Evolutionary conservation across 2,888 invertebrate species (phyloP).

Genomic region (Sceliomorpha sp.): DNA sequence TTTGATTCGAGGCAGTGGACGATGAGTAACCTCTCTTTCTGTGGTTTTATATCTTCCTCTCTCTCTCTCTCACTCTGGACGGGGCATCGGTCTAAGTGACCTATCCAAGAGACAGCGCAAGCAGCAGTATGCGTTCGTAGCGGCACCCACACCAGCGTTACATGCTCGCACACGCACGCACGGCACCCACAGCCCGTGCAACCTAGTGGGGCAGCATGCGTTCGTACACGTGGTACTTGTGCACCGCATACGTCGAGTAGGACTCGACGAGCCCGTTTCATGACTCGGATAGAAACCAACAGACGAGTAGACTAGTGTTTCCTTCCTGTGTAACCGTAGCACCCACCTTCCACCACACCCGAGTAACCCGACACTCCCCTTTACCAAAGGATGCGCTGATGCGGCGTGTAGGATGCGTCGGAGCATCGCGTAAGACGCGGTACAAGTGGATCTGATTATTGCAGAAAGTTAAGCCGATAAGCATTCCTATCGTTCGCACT

Average conservation of each 20-base stretch:
- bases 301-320: slow-evolving; percentile 70
- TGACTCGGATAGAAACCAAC: slow-evolving; percentile 30
- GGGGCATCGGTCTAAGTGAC: slow-evolving; percentile 12
- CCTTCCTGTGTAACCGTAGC: slow-evolving; percentile 79
- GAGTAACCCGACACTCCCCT: slow-evolving; percentile 73
- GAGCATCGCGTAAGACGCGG: neutral
- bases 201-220: slow-evolving; percentile 1
- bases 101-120: slow-evolving; percentile 13
- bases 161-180: too few species aligned
- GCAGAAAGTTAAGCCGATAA: slow-evolving; percentile 14
- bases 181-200: too few species aligned
- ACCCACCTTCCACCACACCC: slow-evolving; percentile 64
- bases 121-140: slow-evolving; percentile 17
- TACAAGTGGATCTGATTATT: slow-evolving; percentile 8
- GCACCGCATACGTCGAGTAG: slow-evolving; percentile 1
- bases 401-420: slow-evolving; percentile 17
- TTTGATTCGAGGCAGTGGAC: too few species aligned
- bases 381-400: slow-evolving; percentile 35
- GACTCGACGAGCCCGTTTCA: slow-evolving; percentile 23
- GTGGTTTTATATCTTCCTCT: slow-evolving; percentile 1
- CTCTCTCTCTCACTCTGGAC: slow-evolving; percentile 6
- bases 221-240: slow-evolving; percentile 38
- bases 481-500: slow-evolving; percentile 16
- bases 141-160: slow-evolving; percentile 8
- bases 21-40: too few species aligned